A percentile compares a stretch with the other conserved stretches of the same genome.
Evolutionary conservation across 1,140 invertebrate genomes (phyloP).

Genomic region (Drosophila punjabiensis): DNA sequence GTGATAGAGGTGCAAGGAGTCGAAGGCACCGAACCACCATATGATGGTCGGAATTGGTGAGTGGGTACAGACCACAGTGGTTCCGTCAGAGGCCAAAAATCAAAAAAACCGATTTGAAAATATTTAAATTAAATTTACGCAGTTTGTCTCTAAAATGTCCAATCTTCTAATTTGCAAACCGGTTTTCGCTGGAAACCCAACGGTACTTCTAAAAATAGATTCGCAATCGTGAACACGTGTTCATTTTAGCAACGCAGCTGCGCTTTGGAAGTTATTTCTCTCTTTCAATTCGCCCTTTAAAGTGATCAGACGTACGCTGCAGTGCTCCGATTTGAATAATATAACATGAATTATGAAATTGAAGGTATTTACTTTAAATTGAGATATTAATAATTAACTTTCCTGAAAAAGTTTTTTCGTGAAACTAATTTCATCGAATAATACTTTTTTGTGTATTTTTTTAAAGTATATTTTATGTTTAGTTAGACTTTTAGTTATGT

Average conservation of each 20-base stretch:
- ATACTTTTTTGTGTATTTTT: conserved; percentile 2
- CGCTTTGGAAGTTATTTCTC: no score
- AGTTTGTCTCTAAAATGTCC: conserved; percentile 1
- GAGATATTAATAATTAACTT: background rate
- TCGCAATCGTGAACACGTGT: no score
- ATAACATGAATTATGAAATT: conserved; percentile 3
- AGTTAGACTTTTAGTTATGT: conserved; percentile 30
- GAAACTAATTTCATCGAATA: conserved; percentile 7
- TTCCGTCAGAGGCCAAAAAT: no score
- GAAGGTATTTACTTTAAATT: background rate
- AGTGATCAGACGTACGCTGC: no score
- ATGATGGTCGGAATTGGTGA: background rate
- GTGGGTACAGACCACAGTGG: no score
- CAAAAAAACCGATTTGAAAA: background rate
- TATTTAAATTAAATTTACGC: background rate
- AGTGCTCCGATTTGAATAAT: conserved; percentile 3
- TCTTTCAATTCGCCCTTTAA: no score
- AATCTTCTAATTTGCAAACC: no score
- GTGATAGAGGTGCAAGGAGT: background rate
- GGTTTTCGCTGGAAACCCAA: no score
- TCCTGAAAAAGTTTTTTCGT: conserved; percentile 4
- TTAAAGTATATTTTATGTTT: conserved; percentile 21
- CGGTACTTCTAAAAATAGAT: no score
- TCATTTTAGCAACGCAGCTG: no score
- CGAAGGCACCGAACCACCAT: no score